Base-by-base conservation (phyloP, 1,140 invertebrate genomes). In the Babylonia areolata region DNA sequence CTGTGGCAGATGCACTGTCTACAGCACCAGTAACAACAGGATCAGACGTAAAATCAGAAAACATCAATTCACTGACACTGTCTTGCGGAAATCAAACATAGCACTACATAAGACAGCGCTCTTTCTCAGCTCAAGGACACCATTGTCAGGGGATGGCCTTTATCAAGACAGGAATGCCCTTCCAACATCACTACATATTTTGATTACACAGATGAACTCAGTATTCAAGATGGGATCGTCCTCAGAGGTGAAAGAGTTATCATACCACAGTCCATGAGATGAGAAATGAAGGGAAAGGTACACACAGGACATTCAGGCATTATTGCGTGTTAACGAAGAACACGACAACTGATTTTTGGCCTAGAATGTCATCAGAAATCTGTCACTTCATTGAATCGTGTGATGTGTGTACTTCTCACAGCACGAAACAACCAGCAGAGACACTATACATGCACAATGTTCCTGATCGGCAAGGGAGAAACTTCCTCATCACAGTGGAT, bases 171-270 rank as follows among this genome's bases (percentile, higher is more conserved):
- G 23, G 5, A 73, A 17, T 58, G 84, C 39, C 81, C 85, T 1
- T 1, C 37, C 28, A 15, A 6, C 28, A 39, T 89, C 11, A 81
- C 33, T n/a, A 6, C 28, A n/a, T 91, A 88, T 64, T 90, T 54
- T 40, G 71, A 80, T 33, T 87, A 71, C 81, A 54, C 84, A 75
- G 89, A 89, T 73, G 88, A 87, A 42, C 71, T 89, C n/a, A 87
- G 88, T 31, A 78, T 90, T 31, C 87, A 89, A 85, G 84, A 90
- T 85, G 90, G 89, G 17, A 58, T 91, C 1, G 87, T 90, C 6
- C 87, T 87, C 23, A 85, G 86, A 84, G 88, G 90, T 33, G 46
- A 85, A 35, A 85, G 84, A 87, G 81, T 89, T 11, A 81, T 46
- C 5, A 6, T 15, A 6, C 15, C 42, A 46, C 42, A 46, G 15